Base-by-base conservation (phyloP, 2,113 vertebrate genomes). In the Bungarus multicinctus region DNA sequence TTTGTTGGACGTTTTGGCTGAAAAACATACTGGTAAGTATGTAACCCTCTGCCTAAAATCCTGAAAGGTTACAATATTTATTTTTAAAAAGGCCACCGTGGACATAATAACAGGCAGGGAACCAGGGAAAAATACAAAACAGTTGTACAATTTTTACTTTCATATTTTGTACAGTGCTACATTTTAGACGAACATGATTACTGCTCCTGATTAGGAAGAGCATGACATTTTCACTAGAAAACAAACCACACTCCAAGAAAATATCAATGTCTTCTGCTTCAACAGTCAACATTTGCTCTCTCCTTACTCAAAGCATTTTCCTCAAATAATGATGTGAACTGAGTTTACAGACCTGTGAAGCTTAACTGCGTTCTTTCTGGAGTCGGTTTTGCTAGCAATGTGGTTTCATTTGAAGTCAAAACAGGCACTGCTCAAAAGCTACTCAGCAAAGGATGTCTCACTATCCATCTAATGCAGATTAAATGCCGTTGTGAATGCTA, bases 371-470 rank as follows among this genome's bases (percentile, higher is more conserved):
- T 50, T 92, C 60, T 53, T 85, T 90, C 39, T 93, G 91, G 43
- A 93, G 91, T 89, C 92, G 0, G 0, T 14, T 87, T 22, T 88
- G 92, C 92, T 94, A 95, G 95, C 81, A 34, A 92, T 0, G 3
- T 87, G 93, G 25, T 94, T 92, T 96, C 91, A 91, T 30, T 85
- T 89, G 88, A 96, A 94, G 57, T 95, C 85, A 85, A 94, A 94
- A 58, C 3, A n/a, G 92, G 34, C 93, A 92, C 43, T 94, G 94
- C 94, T 94, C 47, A 93, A 92, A 96, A 91, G 85, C 89, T 45
- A 95, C 8, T 34, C n/a, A 52, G 85, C 74, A 94, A 95, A 95
- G 94, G 89, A 95, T 11, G 0, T 34, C 1, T 96, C 89, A 87
- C 74, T 94, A 94, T 10, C 22, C 89, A 94, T 91, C 55, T 90